Base-by-base conservation (phyloP, 2,113 vertebrate genomes). In the Pseudopipra pipra region DNA sequence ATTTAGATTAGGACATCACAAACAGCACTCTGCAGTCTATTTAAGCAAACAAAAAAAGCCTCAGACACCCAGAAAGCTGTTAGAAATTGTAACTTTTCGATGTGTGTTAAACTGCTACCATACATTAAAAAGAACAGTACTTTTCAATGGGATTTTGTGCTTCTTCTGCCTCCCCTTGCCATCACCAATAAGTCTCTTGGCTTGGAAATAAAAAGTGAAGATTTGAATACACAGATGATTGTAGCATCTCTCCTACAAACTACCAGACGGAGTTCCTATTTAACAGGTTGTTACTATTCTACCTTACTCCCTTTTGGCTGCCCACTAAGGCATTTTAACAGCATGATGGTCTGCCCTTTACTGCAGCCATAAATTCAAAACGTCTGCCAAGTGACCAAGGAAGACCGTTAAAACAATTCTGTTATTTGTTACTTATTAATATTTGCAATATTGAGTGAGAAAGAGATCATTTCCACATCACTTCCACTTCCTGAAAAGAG, bases 361-460 rank as follows among this genome's bases (percentile, higher is more conserved):
- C 18, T 59, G 17, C 51, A 90, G 8, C 25, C 71, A 79, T 24
- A 72, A 82, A 87, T 63, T 58, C 3, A 31, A 47, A 84, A 44
- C n/a, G 35, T 46, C 41, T 71, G 41, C 37, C n/a, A 80, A 75
- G 51, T 71, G 21, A 62, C 33, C 47, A 62, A 37, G 23, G 44
- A 22, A 80, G 55, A 72, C 44, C 5, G 39, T 41, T 41, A 41
- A 41, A 41, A 47, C 11, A 35, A n/a, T 4, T 51, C 6, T 2
- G 1, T 7, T 70, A 55, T 3, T 59, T 54, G 2, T 59, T 58
- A 54, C 11, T 82, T 82, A 39, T 52, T 61, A 70, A 66, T 21
- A 35, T 17, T 66, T 23, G 14, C 12, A 49, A 46, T 37, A 74
- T 0, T 22, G 12, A 77, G 62, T 0, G 1, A 5, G 27, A 80